phyloP scores from a whole-genome alignment of 2,113 vertebrate genomes.

The Apistogramma diplotaenia region DNA sequence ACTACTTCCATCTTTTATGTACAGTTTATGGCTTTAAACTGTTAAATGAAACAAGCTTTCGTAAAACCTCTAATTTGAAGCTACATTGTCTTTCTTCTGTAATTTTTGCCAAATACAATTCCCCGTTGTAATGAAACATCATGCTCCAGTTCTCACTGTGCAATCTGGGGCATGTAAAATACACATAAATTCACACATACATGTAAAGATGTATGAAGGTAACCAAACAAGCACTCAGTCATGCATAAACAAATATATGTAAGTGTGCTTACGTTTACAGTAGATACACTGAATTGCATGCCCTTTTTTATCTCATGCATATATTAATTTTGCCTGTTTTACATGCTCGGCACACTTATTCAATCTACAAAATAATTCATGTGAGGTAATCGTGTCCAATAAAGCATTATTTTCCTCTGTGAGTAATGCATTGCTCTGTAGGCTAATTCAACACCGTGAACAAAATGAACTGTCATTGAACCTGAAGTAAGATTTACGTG shows the following conservation, averaged over 20 bases:
- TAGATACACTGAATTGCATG: not conserved
- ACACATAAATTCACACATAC: not conserved
- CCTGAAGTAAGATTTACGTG: not conserved
- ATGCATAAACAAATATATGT: conserved; percentile 23
- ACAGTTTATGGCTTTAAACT: not conserved
- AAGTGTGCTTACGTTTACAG: not conserved
- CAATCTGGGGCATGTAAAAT: not conserved
- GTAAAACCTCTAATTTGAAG: not conserved
- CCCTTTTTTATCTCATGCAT: conserved; percentile 13
- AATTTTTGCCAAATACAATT: not conserved
- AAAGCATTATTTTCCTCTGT: not conserved
- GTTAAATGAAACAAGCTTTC: not conserved
- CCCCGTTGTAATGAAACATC: not conserved
- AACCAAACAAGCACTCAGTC: not conserved
- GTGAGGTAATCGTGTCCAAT: not conserved
- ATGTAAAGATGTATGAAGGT: not conserved
- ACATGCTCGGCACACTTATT: not conserved
- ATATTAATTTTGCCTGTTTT: not conserved
- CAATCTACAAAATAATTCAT: conserved; percentile 1
- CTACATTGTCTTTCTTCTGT: not conserved
- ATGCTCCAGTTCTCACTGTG: conserved; percentile 36
- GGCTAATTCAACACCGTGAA: not conserved
- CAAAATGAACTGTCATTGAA: not conserved
- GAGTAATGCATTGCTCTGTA: not conserved
- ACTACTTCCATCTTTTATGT: too few relatives aligned